Percentiles rank a stretch among this genome's conserved stretches.
phyloP scores from a whole-genome alignment of 2,797 vertebrate genomes.

The Gadopsis bispinosus region DNA sequence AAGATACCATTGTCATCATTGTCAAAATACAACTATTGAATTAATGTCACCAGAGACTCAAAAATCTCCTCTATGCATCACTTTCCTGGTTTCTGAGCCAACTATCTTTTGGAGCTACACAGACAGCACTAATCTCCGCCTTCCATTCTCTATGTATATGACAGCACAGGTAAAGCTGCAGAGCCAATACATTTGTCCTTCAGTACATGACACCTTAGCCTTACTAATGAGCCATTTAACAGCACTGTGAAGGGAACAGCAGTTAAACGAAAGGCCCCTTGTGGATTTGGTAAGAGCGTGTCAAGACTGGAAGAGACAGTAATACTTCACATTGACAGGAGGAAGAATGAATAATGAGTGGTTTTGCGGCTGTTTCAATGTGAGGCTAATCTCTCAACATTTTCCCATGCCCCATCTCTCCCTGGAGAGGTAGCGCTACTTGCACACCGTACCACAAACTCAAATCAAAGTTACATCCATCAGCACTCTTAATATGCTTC shows the following conservation, averaged over 20 bases:
- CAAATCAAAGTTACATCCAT: conserved; percentile 53
- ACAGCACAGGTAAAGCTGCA: conserved; percentile 64
- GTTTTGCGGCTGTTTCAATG: conserved; percentile 59
- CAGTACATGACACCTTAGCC: conserved; percentile 71
- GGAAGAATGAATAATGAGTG: conserved; percentile 79
- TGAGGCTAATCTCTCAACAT: conserved; percentile 72
- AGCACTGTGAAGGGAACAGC: conserved; percentile 67
- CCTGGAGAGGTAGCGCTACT: conserved; percentile 31
- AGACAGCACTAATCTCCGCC: conserved; percentile 42
- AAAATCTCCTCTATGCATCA: conserved; percentile 39
- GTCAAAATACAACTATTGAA: conserved; percentile 36
- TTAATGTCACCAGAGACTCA: conserved; percentile 31
- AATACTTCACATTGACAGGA: conserved; percentile 81
- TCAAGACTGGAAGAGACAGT: conserved; percentile 72
- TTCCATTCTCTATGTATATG: conserved; percentile 56
- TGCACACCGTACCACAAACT: conserved; percentile 46
- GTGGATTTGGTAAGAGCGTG: conserved; percentile 71
- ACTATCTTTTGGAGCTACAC: conserved; percentile 14
- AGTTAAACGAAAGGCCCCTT: conserved; percentile 71
- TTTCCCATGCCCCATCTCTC: conserved; percentile 43
- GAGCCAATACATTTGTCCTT: conserved; percentile 77
- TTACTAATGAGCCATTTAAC: conserved; percentile 82
- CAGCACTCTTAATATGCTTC: conserved; percentile 32
- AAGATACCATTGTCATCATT: conserved; percentile 28
- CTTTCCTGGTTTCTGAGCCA: conserved; percentile 25